A percentile compares a stretch with the other conserved stretches of the same genome.
These are phyloP conservation scores for Ceratosolen fusciceps DNA, from an alignment of 1,140 invertebrate genomes.

Conservation along the genomic window DNA sequence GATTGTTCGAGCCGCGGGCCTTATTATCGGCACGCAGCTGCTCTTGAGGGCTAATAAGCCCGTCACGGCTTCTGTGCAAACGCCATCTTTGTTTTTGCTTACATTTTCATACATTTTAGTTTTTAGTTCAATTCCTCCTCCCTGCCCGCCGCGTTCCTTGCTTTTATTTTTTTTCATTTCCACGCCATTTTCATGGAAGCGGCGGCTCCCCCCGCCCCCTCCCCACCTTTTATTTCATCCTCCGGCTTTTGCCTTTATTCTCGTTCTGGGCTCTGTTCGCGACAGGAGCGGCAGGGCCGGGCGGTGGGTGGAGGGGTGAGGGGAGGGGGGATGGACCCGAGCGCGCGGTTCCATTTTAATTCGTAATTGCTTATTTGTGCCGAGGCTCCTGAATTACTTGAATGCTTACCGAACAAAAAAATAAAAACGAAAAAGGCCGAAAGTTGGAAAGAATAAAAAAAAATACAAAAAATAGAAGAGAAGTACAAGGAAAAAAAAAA, in stretches of 20 bases:
- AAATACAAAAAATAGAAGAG: too few relatives aligned
- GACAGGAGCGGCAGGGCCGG: too few relatives aligned
- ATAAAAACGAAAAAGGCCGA: neutral
- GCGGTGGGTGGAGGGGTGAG: too few relatives aligned
- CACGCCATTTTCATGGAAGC: neutral
- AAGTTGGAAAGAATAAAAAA: too few relatives aligned
- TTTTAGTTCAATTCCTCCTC: too few relatives aligned
- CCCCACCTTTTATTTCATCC: too few relatives aligned
- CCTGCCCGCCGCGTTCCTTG: neutral
- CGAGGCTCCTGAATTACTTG: neutral
- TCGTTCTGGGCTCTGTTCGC: too few relatives aligned
- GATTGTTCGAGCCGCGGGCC: constrained; percentile 57
- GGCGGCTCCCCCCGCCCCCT: too few relatives aligned
- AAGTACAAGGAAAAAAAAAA: too few relatives aligned
- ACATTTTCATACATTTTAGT: neutral
- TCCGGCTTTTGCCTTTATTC: too few relatives aligned
- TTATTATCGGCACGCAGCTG: constrained; percentile 71
- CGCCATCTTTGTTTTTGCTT: constrained; percentile 38
- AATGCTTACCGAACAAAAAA: neutral
- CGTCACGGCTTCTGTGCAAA: constrained; percentile 68
- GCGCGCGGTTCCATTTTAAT: neutral
- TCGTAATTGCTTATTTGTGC: neutral
- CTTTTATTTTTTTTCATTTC: neutral
- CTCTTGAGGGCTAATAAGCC: constrained; percentile 66
- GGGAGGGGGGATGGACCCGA: too few relatives aligned